Conservation (phyloP, 1,140 invertebrate genomes). For the Metaphire vulgaris region DNA sequence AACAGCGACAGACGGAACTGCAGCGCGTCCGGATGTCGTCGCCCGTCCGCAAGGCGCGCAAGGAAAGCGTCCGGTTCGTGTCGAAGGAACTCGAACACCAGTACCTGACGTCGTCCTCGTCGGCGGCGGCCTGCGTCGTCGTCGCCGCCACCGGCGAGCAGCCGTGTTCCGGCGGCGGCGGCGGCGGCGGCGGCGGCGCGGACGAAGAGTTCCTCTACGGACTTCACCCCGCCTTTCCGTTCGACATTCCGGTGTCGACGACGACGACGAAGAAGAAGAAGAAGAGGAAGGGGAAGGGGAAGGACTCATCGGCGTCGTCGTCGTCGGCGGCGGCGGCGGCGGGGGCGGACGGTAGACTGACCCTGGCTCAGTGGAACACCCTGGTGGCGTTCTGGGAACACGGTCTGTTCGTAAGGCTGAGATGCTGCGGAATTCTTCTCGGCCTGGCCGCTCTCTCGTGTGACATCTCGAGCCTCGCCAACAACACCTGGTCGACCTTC, state of each 20-base stretch:
- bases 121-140: no score
- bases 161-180: neutral
- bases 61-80: conserved; percentile 39
- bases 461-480: neutral
- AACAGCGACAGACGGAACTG: conserved; percentile 33
- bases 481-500: neutral
- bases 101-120: neutral
- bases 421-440: conserved; percentile 40
- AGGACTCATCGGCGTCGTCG: no score
- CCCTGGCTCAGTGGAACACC: conserved; percentile 40
- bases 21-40: conserved; percentile 42
- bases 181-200: no score
- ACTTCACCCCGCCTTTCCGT: neutral
- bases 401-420: conserved; percentile 37
- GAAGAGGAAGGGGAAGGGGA: neutral
- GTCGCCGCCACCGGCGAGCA: no score
- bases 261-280: conserved; percentile 3
- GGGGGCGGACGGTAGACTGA: conserved; percentile 35
- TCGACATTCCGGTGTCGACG: neutral
- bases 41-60: conserved; percentile 46
- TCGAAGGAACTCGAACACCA: neutral
- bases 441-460: conserved; percentile 34
- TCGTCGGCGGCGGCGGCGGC: conserved; percentile 1
- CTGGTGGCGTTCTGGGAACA: conserved; percentile 47
- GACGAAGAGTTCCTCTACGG: neutral